A percentile compares a stretch with the other conserved stretches of the same genome.
phyloP scores from a whole-genome alignment of 2,888 invertebrate genomes.

The Thysanoteuthis rhombus region DNA sequence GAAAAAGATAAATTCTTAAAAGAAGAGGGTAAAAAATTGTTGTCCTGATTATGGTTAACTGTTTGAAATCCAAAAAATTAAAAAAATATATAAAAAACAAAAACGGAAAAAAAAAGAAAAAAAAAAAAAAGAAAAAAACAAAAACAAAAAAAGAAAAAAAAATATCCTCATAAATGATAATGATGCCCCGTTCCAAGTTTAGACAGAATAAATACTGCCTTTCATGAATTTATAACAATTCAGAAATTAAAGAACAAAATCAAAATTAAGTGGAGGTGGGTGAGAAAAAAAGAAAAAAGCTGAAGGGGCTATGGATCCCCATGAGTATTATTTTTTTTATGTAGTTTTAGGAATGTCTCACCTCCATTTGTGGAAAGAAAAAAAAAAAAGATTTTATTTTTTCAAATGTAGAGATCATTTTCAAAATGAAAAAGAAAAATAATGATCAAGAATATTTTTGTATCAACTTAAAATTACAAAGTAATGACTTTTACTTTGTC shows the following conservation, averaged over 20 bases:
- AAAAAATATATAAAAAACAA: not conserved
- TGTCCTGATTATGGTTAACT: too few species aligned
- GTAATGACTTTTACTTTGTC: not conserved
- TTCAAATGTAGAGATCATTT: not conserved
- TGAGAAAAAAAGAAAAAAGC: not conserved
- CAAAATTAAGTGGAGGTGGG: not conserved
- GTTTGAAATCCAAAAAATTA: too few species aligned
- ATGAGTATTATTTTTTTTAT: not conserved
- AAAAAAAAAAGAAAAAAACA: not conserved
- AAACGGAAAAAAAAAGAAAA: not conserved
- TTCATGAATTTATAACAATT: conserved; percentile 12
- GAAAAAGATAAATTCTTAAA: too few species aligned
- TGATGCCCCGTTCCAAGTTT: not conserved
- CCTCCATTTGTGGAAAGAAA: not conserved
- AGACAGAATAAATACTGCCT: not conserved
- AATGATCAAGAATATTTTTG: too few species aligned
- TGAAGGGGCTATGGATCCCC: not conserved
- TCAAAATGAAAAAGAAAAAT: not conserved
- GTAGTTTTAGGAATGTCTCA: not conserved
- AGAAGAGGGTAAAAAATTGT: too few species aligned
- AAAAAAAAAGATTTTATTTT: not conserved
- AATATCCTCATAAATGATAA: not conserved
- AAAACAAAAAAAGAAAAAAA: not conserved
- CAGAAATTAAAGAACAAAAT: not conserved
- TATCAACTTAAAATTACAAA: not conserved